A percentile compares a stretch with the other conserved stretches of the same genome.
phyloP scores from a whole-genome alignment of 2,888 invertebrate species.

The Ctena decussata region DNA sequence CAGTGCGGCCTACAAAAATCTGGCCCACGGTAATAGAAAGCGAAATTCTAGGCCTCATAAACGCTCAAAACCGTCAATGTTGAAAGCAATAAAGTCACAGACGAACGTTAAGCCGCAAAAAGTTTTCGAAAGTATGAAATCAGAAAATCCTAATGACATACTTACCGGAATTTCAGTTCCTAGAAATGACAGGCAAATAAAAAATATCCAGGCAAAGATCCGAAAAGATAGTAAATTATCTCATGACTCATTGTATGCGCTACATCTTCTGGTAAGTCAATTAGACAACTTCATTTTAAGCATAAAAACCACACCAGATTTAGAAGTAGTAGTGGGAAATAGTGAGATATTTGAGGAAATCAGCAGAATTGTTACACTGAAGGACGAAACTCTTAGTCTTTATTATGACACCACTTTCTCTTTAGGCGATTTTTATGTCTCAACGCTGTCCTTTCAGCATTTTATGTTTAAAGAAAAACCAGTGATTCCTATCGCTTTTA shows the following conservation, averaged over 20 bases:
- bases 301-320: conserved; percentile 13
- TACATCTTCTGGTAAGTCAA: neutral
- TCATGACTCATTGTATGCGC: conserved; percentile 1
- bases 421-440: conserved; percentile 23
- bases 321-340: neutral
- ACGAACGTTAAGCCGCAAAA: neutral
- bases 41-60: neutral
- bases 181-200: neutral
- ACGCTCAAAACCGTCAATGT: neutral
- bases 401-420: conserved; percentile 23
- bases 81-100: neutral
- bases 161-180: neutral
- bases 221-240: neutral
- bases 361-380: neutral
- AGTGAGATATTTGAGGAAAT: neutral
- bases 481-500: neutral
- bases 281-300: neutral
- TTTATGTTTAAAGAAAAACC: conserved; percentile 12
- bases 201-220: neutral
- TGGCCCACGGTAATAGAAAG: neutral
- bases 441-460: conserved; percentile 5
- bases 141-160: neutral
- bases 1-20: neutral
- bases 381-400: neutral
- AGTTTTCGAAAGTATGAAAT: neutral